Evolutionary conservation across 2,797 vertebrate species (phyloP).

Genomic region (Ara ararauna): DNA sequence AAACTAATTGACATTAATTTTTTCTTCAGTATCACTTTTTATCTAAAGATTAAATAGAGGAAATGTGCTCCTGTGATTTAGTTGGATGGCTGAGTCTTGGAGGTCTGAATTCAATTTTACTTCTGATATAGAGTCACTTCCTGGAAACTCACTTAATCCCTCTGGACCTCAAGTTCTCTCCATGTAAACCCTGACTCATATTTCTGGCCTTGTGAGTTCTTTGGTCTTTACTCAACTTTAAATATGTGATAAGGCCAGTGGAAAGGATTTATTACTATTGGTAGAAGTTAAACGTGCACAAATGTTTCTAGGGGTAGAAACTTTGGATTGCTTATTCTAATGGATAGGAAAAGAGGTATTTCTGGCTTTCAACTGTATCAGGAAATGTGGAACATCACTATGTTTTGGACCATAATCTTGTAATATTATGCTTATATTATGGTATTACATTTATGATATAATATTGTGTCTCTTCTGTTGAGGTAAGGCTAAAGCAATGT

Average conservation of each 20-base stretch:
- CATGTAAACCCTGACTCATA: neutral
- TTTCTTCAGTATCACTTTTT: neutral
- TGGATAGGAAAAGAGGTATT: neutral
- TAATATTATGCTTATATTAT: neutral
- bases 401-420: neutral
- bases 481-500: neutral
- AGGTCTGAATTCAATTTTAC: constrained; percentile 13
- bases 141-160: neutral
- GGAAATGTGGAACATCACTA: neutral
- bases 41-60: neutral
- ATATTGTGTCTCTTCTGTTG: neutral
- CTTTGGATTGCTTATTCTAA: neutral
- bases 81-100: neutral
- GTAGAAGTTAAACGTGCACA: neutral
- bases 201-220: neutral
- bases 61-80: neutral
- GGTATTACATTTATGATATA: neutral
- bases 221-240: neutral
- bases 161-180: neutral
- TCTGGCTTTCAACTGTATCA: neutral
- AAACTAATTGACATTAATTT: neutral
- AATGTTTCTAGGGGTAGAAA: neutral
- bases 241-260: neutral
- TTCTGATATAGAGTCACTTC: constrained; percentile 7
- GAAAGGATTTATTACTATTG: neutral